Conservation (phyloP, 2,888 invertebrate species). For the Ceriagrion tenellum region DNA sequence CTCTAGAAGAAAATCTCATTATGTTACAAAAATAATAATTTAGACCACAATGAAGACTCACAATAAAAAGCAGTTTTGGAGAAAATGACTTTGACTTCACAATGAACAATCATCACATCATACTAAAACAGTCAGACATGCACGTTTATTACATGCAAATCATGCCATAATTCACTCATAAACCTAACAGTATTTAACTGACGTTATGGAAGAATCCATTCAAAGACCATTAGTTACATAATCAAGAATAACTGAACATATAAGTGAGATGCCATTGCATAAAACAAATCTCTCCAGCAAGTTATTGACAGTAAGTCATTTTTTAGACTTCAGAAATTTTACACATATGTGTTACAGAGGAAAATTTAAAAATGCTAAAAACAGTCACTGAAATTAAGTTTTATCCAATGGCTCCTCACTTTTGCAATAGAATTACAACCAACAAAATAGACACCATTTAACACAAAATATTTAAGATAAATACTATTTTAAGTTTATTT, state of each 20-base stretch:
- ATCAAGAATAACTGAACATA: not conserved
- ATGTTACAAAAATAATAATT: not conserved
- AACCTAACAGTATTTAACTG: not conserved
- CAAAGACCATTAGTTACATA: not conserved
- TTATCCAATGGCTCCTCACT: not conserved
- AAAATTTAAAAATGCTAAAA: not conserved
- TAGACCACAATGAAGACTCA: not conserved
- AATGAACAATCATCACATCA: not conserved
- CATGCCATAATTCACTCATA: not conserved
- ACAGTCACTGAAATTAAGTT: not conserved
- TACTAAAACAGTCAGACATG: not conserved
- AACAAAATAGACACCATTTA: not conserved
- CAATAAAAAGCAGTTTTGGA: not conserved
- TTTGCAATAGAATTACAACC: not conserved
- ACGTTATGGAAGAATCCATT: not conserved
- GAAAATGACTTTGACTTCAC: not conserved
- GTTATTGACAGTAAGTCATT: too few species aligned
- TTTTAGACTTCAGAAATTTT: not conserved
- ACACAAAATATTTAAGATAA: not conserved
- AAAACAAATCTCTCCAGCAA: not conserved
- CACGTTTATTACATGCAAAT: not conserved
- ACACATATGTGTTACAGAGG: not conserved
- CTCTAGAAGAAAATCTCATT: not conserved
- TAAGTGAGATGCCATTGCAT: not conserved
- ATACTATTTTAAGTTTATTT: not conserved